A percentile compares a stretch with the other conserved stretches of the same genome.
phyloP scores from a whole-genome alignment of 1,140 invertebrate species.

The Periplaneta americana region DNA sequence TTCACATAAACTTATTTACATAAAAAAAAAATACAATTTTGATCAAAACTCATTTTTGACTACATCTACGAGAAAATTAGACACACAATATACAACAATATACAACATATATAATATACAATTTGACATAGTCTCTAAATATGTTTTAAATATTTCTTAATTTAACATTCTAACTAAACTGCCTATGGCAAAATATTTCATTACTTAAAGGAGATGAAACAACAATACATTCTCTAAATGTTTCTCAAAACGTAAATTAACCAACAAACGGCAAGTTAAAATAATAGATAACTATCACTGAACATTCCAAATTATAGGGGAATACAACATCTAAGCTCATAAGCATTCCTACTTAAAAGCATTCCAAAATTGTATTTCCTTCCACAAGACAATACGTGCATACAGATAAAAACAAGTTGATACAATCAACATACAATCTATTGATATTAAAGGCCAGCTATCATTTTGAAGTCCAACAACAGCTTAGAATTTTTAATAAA shows the following conservation, averaged over 20 bases:
- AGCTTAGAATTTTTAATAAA: too few relatives aligned
- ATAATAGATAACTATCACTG: not conserved
- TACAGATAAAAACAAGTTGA: not conserved
- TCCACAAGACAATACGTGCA: not conserved
- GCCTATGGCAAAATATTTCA: not conserved
- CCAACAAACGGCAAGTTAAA: not conserved
- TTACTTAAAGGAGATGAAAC: too few relatives aligned
- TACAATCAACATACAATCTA: too few relatives aligned
- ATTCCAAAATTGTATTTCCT: not conserved
- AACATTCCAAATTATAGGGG: not conserved
- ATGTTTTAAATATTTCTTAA: not conserved
- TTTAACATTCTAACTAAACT: not conserved
- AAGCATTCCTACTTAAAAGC: not conserved
- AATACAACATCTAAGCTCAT: not conserved
- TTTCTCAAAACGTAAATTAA: not conserved
- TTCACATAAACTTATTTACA: too few relatives aligned
- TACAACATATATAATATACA: too few relatives aligned
- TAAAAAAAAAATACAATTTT: too few relatives aligned
- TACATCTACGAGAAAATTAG: too few relatives aligned
- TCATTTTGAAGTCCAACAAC: too few relatives aligned
- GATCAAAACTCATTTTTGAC: too few relatives aligned
- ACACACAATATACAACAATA: not conserved
- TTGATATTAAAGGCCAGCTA: too few relatives aligned
- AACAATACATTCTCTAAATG: not conserved
- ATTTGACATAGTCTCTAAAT: too few relatives aligned